Evolutionary conservation across 2,797 vertebrate genomes (phyloP).

Genomic region (Chelidonichthys spinosus): DNA sequence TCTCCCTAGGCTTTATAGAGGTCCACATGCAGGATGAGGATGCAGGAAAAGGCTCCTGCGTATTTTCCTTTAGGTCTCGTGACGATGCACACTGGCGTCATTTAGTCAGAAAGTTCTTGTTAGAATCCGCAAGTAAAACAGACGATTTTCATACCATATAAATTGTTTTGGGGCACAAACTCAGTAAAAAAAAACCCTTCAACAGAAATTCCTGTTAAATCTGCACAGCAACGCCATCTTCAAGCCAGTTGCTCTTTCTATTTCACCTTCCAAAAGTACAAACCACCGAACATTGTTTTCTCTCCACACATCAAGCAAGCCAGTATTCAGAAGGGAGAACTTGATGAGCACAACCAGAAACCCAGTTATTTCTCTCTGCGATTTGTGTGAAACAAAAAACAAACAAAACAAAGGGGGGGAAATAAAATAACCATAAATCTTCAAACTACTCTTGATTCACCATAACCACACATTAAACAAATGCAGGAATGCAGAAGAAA

Average conservation of each 20-base stretch:
- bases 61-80: neutral
- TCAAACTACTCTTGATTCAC: slow-evolving; percentile 27
- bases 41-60: neutral
- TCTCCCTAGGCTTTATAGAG: neutral
- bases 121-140: slow-evolving; percentile 16
- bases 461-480: slow-evolving; percentile 24
- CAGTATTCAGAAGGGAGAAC: slow-evolving; percentile 27
- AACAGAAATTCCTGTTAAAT: slow-evolving; percentile 38
- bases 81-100: neutral
- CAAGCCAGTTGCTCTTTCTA: slow-evolving; percentile 19
- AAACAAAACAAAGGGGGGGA: slow-evolving; percentile 9
- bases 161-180: slow-evolving; percentile 4
- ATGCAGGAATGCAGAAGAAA: slow-evolving; percentile 8
- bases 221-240: slow-evolving; percentile 1
- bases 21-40: no score
- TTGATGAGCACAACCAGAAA: slow-evolving; percentile 34
- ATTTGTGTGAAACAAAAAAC: slow-evolving; percentile 21
- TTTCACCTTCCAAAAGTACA: slow-evolving; percentile 42
- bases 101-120: slow-evolving; percentile 14
- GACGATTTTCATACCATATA: slow-evolving; percentile 11
- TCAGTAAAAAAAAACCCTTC: slow-evolving; percentile 7
- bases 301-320: slow-evolving; percentile 9
- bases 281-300: slow-evolving; percentile 53
- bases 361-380: slow-evolving; percentile 24
- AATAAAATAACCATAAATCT: neutral